Evolutionary conservation across 2,113 vertebrate species (phyloP).

Genomic region (Pelodiscus sinensis): DNA sequence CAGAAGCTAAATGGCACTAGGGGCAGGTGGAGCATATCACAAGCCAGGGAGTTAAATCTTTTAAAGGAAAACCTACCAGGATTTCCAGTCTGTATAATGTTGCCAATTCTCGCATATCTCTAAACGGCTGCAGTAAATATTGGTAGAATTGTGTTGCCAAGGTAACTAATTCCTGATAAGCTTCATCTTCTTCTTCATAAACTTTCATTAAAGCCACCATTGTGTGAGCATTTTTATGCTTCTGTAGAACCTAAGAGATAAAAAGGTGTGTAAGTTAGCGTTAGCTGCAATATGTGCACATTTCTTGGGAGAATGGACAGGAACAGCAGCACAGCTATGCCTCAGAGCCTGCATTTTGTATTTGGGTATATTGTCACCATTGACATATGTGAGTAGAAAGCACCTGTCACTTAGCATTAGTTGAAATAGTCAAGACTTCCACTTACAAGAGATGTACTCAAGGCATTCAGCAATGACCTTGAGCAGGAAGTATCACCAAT

Average conservation of each 20-base stretch:
- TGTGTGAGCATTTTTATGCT: slow-evolving; percentile 80
- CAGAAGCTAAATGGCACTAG: slow-evolving; percentile 1
- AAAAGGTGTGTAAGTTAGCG: slow-evolving; percentile 41
- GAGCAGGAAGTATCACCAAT: background rate
- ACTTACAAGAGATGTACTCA: rapidly evolving
- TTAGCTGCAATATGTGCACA: background rate
- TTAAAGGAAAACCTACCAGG: slow-evolving; percentile 81
- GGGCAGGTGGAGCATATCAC: background rate
- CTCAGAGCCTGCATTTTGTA: background rate
- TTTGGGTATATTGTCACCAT: rapidly evolving
- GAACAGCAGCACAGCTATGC: too few species aligned
- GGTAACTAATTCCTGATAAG: slow-evolving; percentile 88
- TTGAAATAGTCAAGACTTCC: background rate
- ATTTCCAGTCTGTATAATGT: slow-evolving; percentile 91
- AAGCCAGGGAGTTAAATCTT: background rate
- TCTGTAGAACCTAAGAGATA: slow-evolving; percentile 85
- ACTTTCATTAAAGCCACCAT: slow-evolving; percentile 89
- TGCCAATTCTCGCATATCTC: slow-evolving; percentile 93
- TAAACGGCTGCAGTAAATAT: slow-evolving; percentile 93
- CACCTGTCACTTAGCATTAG: background rate
- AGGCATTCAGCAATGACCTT: background rate
- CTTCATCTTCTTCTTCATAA: slow-evolving; percentile 90
- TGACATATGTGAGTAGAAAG: background rate
- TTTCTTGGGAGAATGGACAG: background rate
- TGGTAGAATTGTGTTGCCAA: slow-evolving; percentile 92